These are phyloP conservation scores for Falco peregrinus DNA, from an alignment of 2,797 vertebrate genomes.

Conservation along the genomic window DNA sequence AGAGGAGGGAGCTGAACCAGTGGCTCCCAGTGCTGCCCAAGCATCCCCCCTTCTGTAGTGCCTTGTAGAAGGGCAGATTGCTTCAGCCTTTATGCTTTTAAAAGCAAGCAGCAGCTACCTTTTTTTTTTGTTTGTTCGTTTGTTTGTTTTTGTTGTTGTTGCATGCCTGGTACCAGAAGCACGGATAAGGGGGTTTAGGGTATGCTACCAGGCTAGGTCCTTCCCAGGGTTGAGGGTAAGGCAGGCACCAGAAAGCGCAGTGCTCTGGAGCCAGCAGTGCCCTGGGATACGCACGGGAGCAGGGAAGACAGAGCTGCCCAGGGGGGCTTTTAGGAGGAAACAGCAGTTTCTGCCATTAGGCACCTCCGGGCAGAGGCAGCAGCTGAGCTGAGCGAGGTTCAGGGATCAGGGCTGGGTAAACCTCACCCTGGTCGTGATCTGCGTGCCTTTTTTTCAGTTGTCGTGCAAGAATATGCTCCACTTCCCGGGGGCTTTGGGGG, in stretches of 20 bases:
- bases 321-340: background rate
- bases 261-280: background rate
- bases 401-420: background rate
- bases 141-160: background rate
- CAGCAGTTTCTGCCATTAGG: background rate
- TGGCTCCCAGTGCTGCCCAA: fast-evolving
- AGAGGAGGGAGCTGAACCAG: background rate
- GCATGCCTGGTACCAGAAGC: background rate
- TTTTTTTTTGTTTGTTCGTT: too few species aligned
- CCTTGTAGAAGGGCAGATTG: fast-evolving
- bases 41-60: background rate
- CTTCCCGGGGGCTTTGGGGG: background rate
- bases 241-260: background rate
- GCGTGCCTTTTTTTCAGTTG: fast-evolving
- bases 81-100: background rate
- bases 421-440: background rate
- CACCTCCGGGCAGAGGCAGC: background rate
- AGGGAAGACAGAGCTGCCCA: background rate
- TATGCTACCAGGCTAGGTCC: background rate
- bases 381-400: background rate
- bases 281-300: fast-evolving
- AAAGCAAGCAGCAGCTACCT: background rate
- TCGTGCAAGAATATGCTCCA: fast-evolving
- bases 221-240: background rate
- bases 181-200: fast-evolving